phyloP scores from a whole-genome alignment of 2,888 invertebrate genomes.

The Teleiodes luculella region DNA sequence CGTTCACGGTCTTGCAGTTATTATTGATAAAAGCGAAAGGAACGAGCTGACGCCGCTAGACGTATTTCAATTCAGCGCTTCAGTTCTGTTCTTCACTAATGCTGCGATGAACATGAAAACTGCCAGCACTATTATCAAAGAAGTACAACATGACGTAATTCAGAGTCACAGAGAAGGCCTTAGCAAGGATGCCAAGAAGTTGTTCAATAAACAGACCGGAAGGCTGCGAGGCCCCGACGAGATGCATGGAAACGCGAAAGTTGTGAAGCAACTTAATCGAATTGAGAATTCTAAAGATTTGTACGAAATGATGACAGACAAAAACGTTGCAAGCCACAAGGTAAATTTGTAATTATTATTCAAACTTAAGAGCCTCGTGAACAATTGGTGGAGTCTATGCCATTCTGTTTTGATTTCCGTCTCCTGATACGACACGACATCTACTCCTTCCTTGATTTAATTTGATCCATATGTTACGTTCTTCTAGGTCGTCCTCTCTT shows the following conservation, averaged over 20 bases:
- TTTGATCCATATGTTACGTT: no score
- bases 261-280: slow-evolving; percentile 12
- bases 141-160: slow-evolving; percentile 14
- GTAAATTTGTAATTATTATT: neutral
- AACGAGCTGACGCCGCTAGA: slow-evolving; percentile 13
- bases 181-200: slow-evolving; percentile 3
- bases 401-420: no score
- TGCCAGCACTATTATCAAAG: slow-evolving; percentile 15
- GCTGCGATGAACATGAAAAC: slow-evolving; percentile 13
- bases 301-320: slow-evolving; percentile 12
- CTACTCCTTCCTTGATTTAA: no score
- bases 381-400: no score
- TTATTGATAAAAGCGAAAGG: slow-evolving; percentile 12
- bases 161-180: slow-evolving; percentile 10
- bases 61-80: slow-evolving; percentile 16
- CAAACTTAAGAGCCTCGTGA: no score
- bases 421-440: no score
- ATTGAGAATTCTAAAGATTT: slow-evolving; percentile 14
- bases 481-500: no score
- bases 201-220: slow-evolving; percentile 15
- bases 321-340: neutral
- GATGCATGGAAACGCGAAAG: slow-evolving; percentile 13
- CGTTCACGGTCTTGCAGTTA: slow-evolving; percentile 10
- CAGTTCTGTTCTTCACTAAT: slow-evolving; percentile 15
- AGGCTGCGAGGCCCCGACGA: slow-evolving; percentile 13